These are phyloP conservation scores for Forbesichthys agassizii DNA, from an alignment of 2,113 vertebrate species.

Conservation along the genomic window DNA sequence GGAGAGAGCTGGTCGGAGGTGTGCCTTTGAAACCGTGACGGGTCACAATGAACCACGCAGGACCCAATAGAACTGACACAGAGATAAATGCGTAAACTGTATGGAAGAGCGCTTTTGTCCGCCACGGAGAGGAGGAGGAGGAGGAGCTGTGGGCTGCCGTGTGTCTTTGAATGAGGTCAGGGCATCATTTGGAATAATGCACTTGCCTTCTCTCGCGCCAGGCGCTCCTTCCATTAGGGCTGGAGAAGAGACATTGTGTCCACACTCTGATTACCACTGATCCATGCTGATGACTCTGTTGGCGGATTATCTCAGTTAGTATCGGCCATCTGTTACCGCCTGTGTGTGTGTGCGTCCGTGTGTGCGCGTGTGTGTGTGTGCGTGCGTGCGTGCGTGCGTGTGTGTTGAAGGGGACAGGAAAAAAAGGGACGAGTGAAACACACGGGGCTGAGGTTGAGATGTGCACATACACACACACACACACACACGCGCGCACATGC, in stretches of 20 bases:
- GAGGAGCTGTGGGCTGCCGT: constrained; percentile 59
- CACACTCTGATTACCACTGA: constrained; percentile 87
- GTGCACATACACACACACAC: constrained; percentile 28
- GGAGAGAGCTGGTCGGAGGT: constrained; percentile 37
- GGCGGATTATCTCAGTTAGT: constrained; percentile 86
- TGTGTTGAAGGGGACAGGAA: constrained; percentile 46
- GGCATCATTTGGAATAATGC: constrained; percentile 73
- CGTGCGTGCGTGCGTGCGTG: constrained; percentile 22
- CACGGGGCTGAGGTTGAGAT: constrained; percentile 52
- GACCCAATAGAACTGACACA: constrained; percentile 36
- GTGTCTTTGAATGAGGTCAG: constrained; percentile 78
- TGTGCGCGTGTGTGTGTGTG: constrained; percentile 22
- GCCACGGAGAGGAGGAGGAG: constrained; percentile 36
- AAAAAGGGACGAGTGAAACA: constrained; percentile 57
- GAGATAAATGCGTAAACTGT: constrained; percentile 42
- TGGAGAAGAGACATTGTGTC: constrained; percentile 77
- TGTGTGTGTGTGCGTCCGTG: constrained; percentile 41
- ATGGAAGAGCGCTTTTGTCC: constrained; percentile 47
- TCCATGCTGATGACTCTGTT: constrained; percentile 89
- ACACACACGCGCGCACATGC: constrained; percentile 29
- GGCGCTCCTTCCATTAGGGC: constrained; percentile 77
- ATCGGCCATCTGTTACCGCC: constrained; percentile 86
- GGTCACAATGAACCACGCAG: constrained; percentile 42
- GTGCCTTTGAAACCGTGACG: constrained; percentile 35
- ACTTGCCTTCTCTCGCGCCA: constrained; percentile 68